Conservation (phyloP, 2,888 invertebrate species). For the Athalia cordata region DNA sequence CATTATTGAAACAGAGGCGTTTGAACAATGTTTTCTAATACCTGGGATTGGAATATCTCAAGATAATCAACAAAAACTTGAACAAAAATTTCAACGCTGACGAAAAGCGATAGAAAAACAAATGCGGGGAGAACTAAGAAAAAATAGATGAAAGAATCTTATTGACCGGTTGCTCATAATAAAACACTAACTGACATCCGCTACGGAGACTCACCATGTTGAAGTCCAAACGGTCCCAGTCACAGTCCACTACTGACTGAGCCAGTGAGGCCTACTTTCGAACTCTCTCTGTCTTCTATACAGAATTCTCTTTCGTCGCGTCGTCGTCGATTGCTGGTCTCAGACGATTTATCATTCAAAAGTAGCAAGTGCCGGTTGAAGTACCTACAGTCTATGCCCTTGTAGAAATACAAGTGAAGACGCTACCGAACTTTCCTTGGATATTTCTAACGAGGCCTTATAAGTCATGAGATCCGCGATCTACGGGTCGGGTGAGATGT, state of each 20-base stretch:
- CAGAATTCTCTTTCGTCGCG: constrained; percentile 58
- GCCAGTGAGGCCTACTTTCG: constrained; percentile 71
- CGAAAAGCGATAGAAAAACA: background rate
- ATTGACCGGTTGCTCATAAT: background rate
- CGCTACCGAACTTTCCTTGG: constrained; percentile 32
- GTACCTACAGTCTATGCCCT: background rate
- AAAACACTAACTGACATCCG: constrained; percentile 7
- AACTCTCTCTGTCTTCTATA: constrained; percentile 68
- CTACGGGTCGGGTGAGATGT: background rate
- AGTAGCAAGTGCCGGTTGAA: background rate
- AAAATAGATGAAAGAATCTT: background rate
- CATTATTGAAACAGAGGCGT: too few species aligned
- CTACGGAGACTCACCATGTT: constrained; percentile 67
- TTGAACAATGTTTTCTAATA: background rate
- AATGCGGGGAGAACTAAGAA: background rate
- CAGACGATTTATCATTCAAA: constrained; percentile 32
- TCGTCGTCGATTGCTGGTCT: constrained; percentile 31
- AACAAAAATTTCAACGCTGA: background rate
- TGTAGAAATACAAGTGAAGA: constrained; percentile 34
- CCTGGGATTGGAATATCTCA: background rate
- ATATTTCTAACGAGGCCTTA: constrained; percentile 21
- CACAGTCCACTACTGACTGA: constrained; percentile 71
- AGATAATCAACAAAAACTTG: background rate
- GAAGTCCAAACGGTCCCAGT: constrained; percentile 67
- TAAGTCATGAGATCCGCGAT: constrained; percentile 23